Conservation (phyloP, 1,140 invertebrate species). For the Fopius arisanus region DNA sequence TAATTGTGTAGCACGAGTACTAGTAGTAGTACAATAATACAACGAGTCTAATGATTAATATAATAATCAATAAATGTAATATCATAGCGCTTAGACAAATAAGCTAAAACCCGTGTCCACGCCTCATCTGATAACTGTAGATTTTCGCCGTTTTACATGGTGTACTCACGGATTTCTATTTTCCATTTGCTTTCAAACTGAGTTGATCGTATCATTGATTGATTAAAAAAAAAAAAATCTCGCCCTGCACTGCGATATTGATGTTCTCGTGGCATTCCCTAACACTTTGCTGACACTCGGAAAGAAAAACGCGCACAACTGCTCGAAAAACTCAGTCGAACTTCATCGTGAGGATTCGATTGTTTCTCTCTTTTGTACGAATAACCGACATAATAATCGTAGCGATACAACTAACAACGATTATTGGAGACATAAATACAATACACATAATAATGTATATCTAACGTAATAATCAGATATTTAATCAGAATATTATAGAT, state of each 20-base stretch:
- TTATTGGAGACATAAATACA: constrained; percentile 61
- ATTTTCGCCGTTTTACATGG: not conserved
- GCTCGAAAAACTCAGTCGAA: constrained; percentile 1
- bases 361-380: not conserved
- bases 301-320: not conserved
- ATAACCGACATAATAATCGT: constrained; percentile 42
- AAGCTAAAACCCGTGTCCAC: constrained; percentile 44
- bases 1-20: constrained; percentile 10
- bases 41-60: constrained; percentile 59
- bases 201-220: not conserved
- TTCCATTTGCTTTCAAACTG: not conserved
- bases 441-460: constrained; percentile 57
- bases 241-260: not conserved
- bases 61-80: constrained; percentile 58
- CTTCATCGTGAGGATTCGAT: not conserved
- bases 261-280: not conserved
- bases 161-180: not conserved
- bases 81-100: constrained; percentile 51
- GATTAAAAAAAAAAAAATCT: not conserved
- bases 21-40: constrained; percentile 37
- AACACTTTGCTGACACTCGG: not conserved
- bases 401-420: constrained; percentile 61
- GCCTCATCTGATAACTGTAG: not conserved
- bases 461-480: constrained; percentile 57
- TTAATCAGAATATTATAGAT: constrained; percentile 57